Percentiles rank a stretch among this genome's conserved stretches.
phyloP scores from a whole-genome alignment of 2,888 invertebrate species.

The Pollenia griseotomentosa region DNA sequence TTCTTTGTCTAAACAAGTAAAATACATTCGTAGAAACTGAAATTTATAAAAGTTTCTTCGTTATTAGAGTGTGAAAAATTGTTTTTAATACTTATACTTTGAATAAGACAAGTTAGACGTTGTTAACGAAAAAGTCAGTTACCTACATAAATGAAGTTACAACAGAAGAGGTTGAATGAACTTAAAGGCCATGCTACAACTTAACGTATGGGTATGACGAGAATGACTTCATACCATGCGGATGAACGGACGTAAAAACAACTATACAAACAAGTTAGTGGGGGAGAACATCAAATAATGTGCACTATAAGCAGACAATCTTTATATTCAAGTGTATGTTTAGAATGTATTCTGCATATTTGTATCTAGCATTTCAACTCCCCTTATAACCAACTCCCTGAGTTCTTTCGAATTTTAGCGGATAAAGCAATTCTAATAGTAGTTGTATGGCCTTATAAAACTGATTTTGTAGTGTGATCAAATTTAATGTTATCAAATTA shows the following conservation, averaged over 20 bases:
- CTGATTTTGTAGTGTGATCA: too few species aligned
- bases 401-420: too few species aligned
- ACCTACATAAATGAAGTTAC: neutral
- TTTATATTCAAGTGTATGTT: too few species aligned
- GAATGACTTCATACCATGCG: neutral
- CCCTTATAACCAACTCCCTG: too few species aligned
- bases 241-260: neutral
- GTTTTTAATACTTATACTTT: neutral
- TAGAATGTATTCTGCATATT: too few species aligned
- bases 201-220: neutral
- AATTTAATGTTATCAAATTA: too few species aligned
- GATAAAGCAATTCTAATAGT: too few species aligned
- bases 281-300: neutral
- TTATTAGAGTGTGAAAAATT: slow-evolving; percentile 30
- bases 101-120: slow-evolving; percentile 1
- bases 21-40: neutral
- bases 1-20: too few species aligned
- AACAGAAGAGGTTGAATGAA: slow-evolving; percentile 40
- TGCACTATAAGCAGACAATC: too few species aligned
- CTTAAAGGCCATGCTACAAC: slow-evolving; percentile 47
- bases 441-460: too few species aligned
- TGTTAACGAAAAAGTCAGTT: slow-evolving; percentile 1
- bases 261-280: neutral
- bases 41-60: slow-evolving; percentile 16
- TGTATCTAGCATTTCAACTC: too few species aligned